Evolutionary conservation across 2,888 invertebrate species (phyloP), one percentile per base, ranked within the genome.

Genomic region (Tetranychus truncatus): DNA sequence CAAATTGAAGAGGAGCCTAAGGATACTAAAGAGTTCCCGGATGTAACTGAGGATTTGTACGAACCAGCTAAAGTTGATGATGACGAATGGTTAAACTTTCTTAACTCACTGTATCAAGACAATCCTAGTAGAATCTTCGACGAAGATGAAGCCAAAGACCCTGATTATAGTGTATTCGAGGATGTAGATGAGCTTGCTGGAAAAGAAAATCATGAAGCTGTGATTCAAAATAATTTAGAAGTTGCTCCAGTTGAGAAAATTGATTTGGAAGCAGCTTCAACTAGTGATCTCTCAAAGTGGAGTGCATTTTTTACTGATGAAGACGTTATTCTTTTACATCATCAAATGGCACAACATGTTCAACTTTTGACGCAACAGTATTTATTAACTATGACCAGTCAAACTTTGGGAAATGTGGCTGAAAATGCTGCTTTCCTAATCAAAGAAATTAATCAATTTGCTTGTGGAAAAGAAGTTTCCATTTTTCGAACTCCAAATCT

Each of bases 121-220:
- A 20, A 74, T 66, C n/a, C 21, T 8, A 45, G 44, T 11, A 24
- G 21, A 65, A 34, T 34, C 1, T 24, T 74, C 1, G 65, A 65
- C 6, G 75, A 72, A 15, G 76, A 76, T 72, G 75, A 76, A 66
- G 45, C 69, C 4, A 75, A 75, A 71, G 76, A 76, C 21, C 75
- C 75, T n/a, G 76, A 76, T 45, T 76, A 69, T 45, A 73, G 24
- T n/a, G 66, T 73, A 8, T 46, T 45, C 34, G 72, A 76, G 45
- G 76, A 76, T 21, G 20, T 76, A 2, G 11, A 72, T 11, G 21
- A 74, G 8, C 20, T 69, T 11, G 20, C 20, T 24, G 15, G 7
- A 55, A 9, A 6, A 55, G 69, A 69, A 69, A 69, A n/a, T 69
- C 11, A 15, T 55, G 55, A 55, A 55, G 15, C 55, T 55, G 55